phyloP scores from a whole-genome alignment of 2,113 vertebrate species.

The Carollia perspicillata region DNA sequence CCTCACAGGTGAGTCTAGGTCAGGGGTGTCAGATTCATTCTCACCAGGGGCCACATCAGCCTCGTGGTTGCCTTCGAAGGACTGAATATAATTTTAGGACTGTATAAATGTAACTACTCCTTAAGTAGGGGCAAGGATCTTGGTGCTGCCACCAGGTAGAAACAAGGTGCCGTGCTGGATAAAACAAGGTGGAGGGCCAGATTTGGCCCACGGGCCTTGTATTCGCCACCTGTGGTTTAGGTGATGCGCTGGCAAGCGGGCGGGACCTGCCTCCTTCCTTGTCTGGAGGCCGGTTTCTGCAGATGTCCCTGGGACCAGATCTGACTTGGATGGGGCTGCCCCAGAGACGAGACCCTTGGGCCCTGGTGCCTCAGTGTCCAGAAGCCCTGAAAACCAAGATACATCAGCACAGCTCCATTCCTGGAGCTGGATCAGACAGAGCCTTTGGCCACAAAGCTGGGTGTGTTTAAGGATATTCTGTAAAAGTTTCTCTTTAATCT shows the following conservation, averaged over 20 bases:
- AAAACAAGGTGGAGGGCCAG: too few species aligned
- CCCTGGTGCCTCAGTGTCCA: not conserved
- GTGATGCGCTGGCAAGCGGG: rapidly evolving
- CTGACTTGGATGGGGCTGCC: not conserved
- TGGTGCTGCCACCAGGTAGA: too few species aligned
- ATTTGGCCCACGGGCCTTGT: too few species aligned
- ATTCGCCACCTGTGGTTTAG: too few species aligned
- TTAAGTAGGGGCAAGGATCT: too few species aligned
- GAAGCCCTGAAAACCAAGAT: not conserved
- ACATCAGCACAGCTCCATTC: not conserved
- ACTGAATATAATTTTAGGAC: too few species aligned
- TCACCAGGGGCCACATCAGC: too few species aligned
- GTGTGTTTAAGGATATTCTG: not conserved
- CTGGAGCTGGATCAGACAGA: not conserved
- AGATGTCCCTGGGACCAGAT: not conserved
- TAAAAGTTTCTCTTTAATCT: not conserved
- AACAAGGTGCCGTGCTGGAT: too few species aligned
- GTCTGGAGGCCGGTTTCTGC: rapidly evolving
- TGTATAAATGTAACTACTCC: too few species aligned
- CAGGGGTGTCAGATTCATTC: too few species aligned
- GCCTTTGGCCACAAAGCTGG: not conserved
- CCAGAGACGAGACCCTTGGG: rapidly evolving
- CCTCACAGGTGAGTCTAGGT: not conserved
- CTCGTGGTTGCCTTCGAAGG: too few species aligned
- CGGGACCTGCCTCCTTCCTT: not conserved